Evolutionary conservation across 2,113 vertebrate species (phyloP).

Genomic region (Cyphomyrus discorhynchus): DNA sequence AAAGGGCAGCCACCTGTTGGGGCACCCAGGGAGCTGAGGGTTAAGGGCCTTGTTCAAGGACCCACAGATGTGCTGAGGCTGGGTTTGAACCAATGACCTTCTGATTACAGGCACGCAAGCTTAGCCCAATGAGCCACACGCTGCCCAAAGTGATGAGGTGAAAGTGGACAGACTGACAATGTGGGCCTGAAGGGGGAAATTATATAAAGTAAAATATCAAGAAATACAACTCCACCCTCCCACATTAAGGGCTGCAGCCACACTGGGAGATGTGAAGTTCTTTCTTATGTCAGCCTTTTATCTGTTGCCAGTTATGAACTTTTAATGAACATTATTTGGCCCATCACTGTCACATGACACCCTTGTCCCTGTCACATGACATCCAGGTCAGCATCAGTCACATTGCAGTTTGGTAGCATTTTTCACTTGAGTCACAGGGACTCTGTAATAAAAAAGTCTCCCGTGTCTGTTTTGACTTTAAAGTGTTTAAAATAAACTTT

Average conservation of each 20-base stretch:
- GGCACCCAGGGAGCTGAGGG: too few relatives aligned
- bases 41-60: too few relatives aligned
- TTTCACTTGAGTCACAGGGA: background rate
- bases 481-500: background rate
- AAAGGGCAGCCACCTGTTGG: too few relatives aligned
- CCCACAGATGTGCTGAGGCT: too few relatives aligned
- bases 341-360: background rate
- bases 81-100: too few relatives aligned
- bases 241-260: background rate
- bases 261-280: background rate
- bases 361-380: background rate
- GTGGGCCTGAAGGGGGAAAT: background rate
- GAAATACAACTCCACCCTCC: background rate
- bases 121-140: too few relatives aligned
- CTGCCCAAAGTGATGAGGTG: rapidly evolving
- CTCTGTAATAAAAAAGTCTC: background rate
- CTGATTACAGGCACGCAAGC: too few relatives aligned
- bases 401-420: background rate
- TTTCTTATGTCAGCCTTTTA: background rate
- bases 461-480: background rate
- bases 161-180: background rate
- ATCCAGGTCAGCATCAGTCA: background rate
- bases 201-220: background rate
- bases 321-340: background rate
- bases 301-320: background rate